Evolutionary conservation across 2,888 invertebrate species (phyloP).

Genomic region (Ormyrus nitidulus): DNA sequence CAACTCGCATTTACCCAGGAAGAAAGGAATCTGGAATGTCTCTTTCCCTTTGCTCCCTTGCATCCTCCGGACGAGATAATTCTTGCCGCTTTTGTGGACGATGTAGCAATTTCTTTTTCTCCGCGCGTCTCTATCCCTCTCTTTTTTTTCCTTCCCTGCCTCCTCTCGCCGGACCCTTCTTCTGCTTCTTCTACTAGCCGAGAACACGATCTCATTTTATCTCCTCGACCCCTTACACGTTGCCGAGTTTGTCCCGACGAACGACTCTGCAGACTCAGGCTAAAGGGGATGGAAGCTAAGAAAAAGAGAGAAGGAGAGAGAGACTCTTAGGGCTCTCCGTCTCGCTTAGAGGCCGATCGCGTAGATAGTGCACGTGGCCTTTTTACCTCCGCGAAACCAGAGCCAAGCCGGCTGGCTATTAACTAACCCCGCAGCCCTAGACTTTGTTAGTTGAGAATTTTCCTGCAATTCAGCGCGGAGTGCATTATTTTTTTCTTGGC

Average conservation of each 20-base stretch:
- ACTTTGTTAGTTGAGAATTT: slow-evolving; percentile 19
- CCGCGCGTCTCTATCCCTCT: slow-evolving; percentile 15
- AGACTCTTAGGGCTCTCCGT: slow-evolving; percentile 63
- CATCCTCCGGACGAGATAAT: slow-evolving; percentile 48
- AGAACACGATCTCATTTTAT: slow-evolving; percentile 75
- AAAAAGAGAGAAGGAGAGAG: slow-evolving; percentile 14
- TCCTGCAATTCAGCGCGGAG: neutral
- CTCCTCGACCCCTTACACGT: slow-evolving; percentile 73
- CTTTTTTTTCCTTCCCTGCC: neutral
- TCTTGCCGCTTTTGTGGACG: slow-evolving; percentile 59
- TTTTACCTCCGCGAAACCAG: too few relatives aligned
- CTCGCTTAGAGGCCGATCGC: slow-evolving; percentile 58
- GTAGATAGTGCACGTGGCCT: slow-evolving; percentile 71
- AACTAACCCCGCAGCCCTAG: neutral
- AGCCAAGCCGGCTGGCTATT: neutral
- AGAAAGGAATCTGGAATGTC: neutral
- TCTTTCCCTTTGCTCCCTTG: neutral
- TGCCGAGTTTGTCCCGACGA: slow-evolving; percentile 69
- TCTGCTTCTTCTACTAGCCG: slow-evolving; percentile 18
- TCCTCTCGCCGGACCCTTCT: slow-evolving; percentile 52
- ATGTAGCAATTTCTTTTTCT: slow-evolving; percentile 73
- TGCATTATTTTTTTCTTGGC: neutral
- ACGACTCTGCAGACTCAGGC: slow-evolving; percentile 59
- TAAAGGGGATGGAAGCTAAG: slow-evolving; percentile 60
- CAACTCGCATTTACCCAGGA: neutral